A percentile compares a stretch with the other conserved stretches of the same genome.
Evolutionary conservation across 2,888 invertebrate genomes (phyloP).

Genomic region (Synergus japonicus): DNA sequence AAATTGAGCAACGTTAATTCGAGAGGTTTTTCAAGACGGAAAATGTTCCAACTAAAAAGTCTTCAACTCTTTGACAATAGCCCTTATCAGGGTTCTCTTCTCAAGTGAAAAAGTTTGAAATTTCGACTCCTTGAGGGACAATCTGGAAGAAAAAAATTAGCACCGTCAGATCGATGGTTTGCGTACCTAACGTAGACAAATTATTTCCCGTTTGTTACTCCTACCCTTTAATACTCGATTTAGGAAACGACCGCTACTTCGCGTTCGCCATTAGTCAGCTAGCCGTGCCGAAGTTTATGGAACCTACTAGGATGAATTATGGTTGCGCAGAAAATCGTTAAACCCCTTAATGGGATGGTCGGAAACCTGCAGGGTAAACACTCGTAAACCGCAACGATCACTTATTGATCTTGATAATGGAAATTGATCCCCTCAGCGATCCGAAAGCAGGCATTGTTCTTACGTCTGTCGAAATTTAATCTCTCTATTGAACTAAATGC

Average conservation of each 20-base stretch:
- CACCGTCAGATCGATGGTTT: neutral
- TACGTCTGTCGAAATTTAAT: slow-evolving; percentile 22
- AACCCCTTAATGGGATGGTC: slow-evolving; percentile 33
- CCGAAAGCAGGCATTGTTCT: slow-evolving; percentile 7
- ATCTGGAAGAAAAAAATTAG: neutral
- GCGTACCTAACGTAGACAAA: slow-evolving; percentile 31
- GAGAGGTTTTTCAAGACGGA: too few species aligned
- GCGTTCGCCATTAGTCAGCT: slow-evolving; percentile 31
- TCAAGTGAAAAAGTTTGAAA: too few species aligned
- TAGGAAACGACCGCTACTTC: slow-evolving; percentile 33
- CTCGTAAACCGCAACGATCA: slow-evolving; percentile 32
- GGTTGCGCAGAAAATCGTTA: slow-evolving; percentile 32
- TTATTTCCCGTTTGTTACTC: slow-evolving; percentile 30
- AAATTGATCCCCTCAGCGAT: slow-evolving; percentile 20
- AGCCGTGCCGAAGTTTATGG: slow-evolving; percentile 34
- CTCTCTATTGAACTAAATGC: neutral
- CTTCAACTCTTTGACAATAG: too few species aligned
- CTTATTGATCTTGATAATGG: slow-evolving; percentile 39
- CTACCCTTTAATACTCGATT: slow-evolving; percentile 37
- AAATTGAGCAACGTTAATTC: too few species aligned
- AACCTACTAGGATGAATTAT: slow-evolving; percentile 34
- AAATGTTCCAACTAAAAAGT: too few species aligned
- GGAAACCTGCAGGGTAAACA: slow-evolving; percentile 31
- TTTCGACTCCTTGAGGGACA: neutral
- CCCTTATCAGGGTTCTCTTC: too few species aligned